Evolutionary conservation across 30 jellyfish, hydroid and myxozoan genomes (phyloP), one percentile per base, ranked within the genome.

Genomic region (Pseudorhiza aurosa): DNA sequence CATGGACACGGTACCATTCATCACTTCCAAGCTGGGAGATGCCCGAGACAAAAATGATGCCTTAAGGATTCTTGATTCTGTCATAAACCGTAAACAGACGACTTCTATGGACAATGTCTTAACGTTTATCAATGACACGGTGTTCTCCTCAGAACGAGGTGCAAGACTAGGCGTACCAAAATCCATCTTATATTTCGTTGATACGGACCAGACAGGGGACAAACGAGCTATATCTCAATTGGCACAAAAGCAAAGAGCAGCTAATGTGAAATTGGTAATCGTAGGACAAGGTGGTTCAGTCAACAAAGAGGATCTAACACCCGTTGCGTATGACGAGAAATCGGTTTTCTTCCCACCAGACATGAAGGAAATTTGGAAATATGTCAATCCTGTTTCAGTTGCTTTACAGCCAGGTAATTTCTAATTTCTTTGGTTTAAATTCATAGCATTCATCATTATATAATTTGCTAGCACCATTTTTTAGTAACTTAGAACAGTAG

Each of bases 371-470:
- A 17, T 92, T 59, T 69, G 56, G 10, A 44, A 24, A 1, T 15
- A 64, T 15, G 32, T 75, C 0, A 51, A 58, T 7, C 96, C 97
- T 2, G 78, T 92, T 8, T 26, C 87, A 0, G 75, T 26, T 22
- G 93, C 93, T 30, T 43, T 87, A 8, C 29, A 45, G 21, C 98
- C 97, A 19, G 96, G 98, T 87, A 39, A 12, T n/a, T n/a, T n/a
- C n/a, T n/a, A n/a, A n/a, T n/a, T n/a, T n/a, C n/a, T n/a, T n/a
- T n/a, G n/a, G n/a, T n/a, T n/a, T n/a, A n/a, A n/a, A n/a, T n/a
- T n/a, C n/a, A n/a, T n/a, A n/a, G n/a, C n/a, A n/a, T n/a, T n/a
- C n/a, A n/a, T n/a, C n/a, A n/a, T n/a, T n/a, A n/a, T n/a, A n/a
- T n/a, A n/a, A n/a, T n/a, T n/a, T n/a, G n/a, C n/a, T n/a, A n/a